Base-by-base conservation (phyloP, 1,140 invertebrate species). In the Heliconius himera region DNA sequence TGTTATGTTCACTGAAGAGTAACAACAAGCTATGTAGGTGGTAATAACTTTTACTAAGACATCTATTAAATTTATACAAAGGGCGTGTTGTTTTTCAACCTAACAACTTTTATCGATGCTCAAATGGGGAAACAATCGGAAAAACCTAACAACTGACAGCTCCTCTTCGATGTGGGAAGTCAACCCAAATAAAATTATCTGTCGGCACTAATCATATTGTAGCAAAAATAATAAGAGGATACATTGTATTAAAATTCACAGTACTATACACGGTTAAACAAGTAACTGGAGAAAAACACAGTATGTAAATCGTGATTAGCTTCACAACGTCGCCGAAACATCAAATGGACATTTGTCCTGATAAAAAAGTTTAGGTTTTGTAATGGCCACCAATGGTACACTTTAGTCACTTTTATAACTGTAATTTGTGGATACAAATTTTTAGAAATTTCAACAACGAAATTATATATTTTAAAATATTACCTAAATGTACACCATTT, bases 331-430 rank as follows among this genome's bases (percentile, higher is more conserved):
- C 92, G 93, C 93, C 93, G 91, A 94, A 94, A 94, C 91, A 94
- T 94, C 93, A 93, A 94, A 91, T 93, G 91, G 93, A 94, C 91
- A 94, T 94, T 94, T 91, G 90, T 93, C 87, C 92, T 89, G 93
- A 93, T 93, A 93, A 92, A 94, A 92, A 94, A 93, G 91, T 94
- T 94, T 93, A 93, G 91, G 90, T 92, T 93, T 94, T 93, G 93
- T 93, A 94, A 94, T 94, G 93, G 93, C 93, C 93, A 94, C 93
- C 93, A 93, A 92, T 94, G 90, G 89, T 91, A 93, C 93, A 94
- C 93, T 93, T 89, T 88, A 88, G 87, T 86, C 90, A 93, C 88
- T 90, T 88, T 83, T 89, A 85, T 84, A 87, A 89, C 86, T 83
- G 82, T 83, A 82, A 85, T 88, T 83, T 82, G 75, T 81, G 75